Conservation (phyloP, 2,797 vertebrate species). For the Sebastes nivosus region DNA sequence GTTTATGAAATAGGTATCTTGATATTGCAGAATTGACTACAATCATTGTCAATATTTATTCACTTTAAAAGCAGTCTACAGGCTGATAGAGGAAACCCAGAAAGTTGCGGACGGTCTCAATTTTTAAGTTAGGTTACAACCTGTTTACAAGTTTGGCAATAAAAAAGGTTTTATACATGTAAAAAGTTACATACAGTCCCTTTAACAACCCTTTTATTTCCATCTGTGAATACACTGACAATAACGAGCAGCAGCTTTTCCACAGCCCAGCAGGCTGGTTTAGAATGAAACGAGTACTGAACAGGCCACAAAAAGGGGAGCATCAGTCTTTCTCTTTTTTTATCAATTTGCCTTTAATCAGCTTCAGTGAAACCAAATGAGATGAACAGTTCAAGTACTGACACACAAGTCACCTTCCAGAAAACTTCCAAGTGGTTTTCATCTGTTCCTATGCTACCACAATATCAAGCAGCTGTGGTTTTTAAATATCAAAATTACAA, state of each 20-base stretch:
- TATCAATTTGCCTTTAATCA: slow-evolving; percentile 21
- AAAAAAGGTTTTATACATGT: too few species aligned
- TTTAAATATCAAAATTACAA: slow-evolving; percentile 66
- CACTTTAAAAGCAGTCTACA: too few species aligned
- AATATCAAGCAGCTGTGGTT: slow-evolving; percentile 54
- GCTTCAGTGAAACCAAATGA: slow-evolving; percentile 10
- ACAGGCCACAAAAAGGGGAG: slow-evolving; percentile 4
- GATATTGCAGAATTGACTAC: too few species aligned
- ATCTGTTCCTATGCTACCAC: slow-evolving; percentile 39
- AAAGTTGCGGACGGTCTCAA: too few species aligned
- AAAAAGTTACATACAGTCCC: neutral
- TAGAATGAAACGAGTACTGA: neutral
- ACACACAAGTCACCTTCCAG: slow-evolving; percentile 24
- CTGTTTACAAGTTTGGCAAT: too few species aligned
- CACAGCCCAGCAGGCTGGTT: neutral
- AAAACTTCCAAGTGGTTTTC: slow-evolving; percentile 22
- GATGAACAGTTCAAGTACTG: neutral
- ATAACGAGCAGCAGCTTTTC: neutral
- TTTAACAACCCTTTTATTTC: neutral
- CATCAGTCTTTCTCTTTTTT: neutral
- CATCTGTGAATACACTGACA: neutral
- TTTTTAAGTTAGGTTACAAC: too few species aligned
- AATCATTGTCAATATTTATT: too few species aligned
- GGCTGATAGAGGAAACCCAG: too few species aligned
- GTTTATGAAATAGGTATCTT: neutral